Evolutionary conservation across 2,888 invertebrate genomes (phyloP).

Genomic region (Emmelina monodactyla): DNA sequence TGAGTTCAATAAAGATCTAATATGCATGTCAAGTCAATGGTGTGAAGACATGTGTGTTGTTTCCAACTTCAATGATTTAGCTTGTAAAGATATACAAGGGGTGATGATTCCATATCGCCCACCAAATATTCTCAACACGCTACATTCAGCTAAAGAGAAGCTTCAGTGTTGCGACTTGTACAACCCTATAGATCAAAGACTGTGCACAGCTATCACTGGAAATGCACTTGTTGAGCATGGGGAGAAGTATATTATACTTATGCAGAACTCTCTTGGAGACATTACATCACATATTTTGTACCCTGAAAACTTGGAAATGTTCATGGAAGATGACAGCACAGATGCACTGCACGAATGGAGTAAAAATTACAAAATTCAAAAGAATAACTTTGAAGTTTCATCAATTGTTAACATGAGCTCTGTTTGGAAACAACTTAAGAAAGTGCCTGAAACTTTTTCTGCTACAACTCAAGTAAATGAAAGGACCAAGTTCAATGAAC

Average conservation of each 20-base stretch:
- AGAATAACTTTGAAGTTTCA: constrained; percentile 31
- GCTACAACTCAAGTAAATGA: constrained; percentile 15
- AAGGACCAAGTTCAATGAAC: constrained; percentile 26
- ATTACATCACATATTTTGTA: constrained; percentile 37
- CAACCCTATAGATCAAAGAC: constrained; percentile 33
- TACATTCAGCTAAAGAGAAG: constrained; percentile 32
- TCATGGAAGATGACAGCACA: constrained; percentile 34
- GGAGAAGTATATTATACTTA: constrained; percentile 33
- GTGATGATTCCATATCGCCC: constrained; percentile 38
- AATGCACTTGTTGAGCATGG: constrained; percentile 27
- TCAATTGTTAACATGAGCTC: constrained; percentile 28
- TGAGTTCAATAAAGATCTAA: constrained; percentile 37
- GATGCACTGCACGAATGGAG: constrained; percentile 39
- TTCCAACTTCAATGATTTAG: constrained; percentile 29
- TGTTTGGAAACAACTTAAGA: constrained; percentile 33
- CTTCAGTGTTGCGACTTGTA: constrained; percentile 35
- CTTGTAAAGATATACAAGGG: constrained; percentile 18
- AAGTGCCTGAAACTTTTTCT: constrained; percentile 23
- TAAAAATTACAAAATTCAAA: constrained; percentile 23
- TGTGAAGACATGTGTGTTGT: constrained; percentile 47
- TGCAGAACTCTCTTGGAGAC: constrained; percentile 51
- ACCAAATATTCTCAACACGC: constrained; percentile 33
- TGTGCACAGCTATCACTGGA: constrained; percentile 38
- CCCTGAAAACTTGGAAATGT: constrained; percentile 33
- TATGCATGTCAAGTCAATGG: constrained; percentile 49